Percentiles rank a stretch among this genome's conserved stretches.
These are phyloP conservation scores for Falco biarmicus DNA, from an alignment of 2,797 vertebrate species.

Conservation along the genomic window DNA sequence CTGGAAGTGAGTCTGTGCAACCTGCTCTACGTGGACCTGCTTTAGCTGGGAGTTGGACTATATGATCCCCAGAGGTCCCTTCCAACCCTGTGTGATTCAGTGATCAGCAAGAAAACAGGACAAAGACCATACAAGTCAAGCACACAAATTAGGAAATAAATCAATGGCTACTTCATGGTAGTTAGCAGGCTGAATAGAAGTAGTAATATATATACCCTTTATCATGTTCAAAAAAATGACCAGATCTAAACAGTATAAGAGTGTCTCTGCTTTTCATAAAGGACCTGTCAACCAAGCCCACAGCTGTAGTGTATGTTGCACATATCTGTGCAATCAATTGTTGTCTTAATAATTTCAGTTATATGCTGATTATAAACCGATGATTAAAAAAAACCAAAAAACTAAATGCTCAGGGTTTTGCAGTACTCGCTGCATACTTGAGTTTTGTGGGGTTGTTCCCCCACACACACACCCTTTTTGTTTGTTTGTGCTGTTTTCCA, in stretches of 20 bases:
- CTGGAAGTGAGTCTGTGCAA: too few species aligned
- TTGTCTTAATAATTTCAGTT: background rate
- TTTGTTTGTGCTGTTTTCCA: background rate
- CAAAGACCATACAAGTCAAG: background rate
- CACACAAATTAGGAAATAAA: background rate
- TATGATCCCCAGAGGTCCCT: too few species aligned
- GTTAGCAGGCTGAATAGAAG: background rate
- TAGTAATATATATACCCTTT: background rate
- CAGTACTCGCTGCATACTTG: accelerated
- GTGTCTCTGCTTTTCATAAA: background rate
- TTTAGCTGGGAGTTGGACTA: too few species aligned
- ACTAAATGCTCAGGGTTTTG: background rate
- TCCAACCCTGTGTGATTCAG: too few species aligned
- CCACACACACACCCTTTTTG: accelerated
- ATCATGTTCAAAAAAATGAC: background rate
- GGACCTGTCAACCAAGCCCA: background rate
- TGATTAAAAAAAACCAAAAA: background rate
- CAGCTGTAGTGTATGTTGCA: background rate
- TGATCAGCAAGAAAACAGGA: background rate
- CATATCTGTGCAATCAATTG: background rate
- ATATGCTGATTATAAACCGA: background rate
- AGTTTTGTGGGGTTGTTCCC: too few species aligned
- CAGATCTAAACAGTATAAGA: background rate
- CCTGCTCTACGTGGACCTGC: too few species aligned
- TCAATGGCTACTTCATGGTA: background rate